Base-by-base conservation (phyloP, 1,140 invertebrate genomes). In the Caligus rogercresseyi region DNA sequence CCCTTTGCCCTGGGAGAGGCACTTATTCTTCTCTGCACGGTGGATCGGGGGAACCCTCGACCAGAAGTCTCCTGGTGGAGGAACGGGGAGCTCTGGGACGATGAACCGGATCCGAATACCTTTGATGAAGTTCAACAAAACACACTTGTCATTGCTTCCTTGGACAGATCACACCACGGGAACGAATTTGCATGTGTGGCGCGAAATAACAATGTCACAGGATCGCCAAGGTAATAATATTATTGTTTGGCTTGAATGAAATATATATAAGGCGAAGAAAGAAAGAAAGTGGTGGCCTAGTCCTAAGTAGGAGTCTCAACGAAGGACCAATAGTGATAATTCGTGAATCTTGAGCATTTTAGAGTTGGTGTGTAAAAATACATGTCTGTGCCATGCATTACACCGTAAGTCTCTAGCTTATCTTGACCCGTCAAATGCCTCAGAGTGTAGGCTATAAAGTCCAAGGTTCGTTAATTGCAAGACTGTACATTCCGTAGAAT, bases 161-260 rank as follows among this genome's bases (percentile, higher is more conserved):
- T 60, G 16, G 57, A 60, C 43, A 24, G 57, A 26, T 26, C 57
- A 18, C 25, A 24, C 20, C 57, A 60, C 24, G 57, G 26, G 20
- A 24, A 20, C 15, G 24, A 24, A 43, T 60, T 60, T 31, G 18
- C 21, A n/a, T 60, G 57, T 43, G 20, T 16, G 15, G 57, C 57
- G 24, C 26, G 21, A n/a, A 60, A 60, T 43, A 60, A 60, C 26
- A 60, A 60, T 25, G 57, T 60, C 25, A 60, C 57, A 18, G 26
- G 26, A 60, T 18, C 57, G 2, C 57, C 57, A 43, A 26, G 16
- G 54, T 56, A 56, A 56, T 20, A n/a, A 56, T 25, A 20, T 56
- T 25, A 53, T 53, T 20, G 21, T 53, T 53, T 20, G 2, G 21
- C 21, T 7, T 53, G 52, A 53, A 53, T 53, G 52, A 19, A 20